phyloP scores from a whole-genome alignment of 2,888 invertebrate genomes.

The Fissipunctia ypsillon region DNA sequence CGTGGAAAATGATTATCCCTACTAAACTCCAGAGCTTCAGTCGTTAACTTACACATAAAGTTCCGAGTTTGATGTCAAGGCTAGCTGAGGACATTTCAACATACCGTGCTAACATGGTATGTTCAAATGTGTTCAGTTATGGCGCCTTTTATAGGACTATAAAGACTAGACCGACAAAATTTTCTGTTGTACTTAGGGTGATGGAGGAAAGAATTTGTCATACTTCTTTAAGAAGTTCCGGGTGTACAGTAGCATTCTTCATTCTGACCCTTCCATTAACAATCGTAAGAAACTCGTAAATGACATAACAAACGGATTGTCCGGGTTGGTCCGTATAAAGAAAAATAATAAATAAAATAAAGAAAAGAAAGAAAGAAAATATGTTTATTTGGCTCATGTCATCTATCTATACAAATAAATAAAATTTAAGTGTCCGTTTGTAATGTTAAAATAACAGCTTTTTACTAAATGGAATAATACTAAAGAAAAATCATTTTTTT shows the following conservation, averaged over 20 bases:
- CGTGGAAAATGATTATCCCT: slow-evolving; percentile 46
- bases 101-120: slow-evolving; percentile 22
- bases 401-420: no score
- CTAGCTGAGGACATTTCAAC: no score
- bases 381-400: neutral
- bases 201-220: neutral
- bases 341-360: no score
- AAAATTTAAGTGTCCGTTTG: no score
- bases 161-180: slow-evolving; percentile 19
- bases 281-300: neutral
- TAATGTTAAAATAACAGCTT: no score
- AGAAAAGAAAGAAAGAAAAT: neutral
- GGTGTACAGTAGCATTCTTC: no score
- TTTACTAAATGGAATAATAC: no score
- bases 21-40: slow-evolving; percentile 20
- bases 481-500: no score
- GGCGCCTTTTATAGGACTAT: slow-evolving; percentile 34
- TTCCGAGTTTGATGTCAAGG: slow-evolving; percentile 53
- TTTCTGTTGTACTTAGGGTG: neutral
- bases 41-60: slow-evolving; percentile 47
- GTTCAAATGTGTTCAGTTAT: slow-evolving; percentile 27
- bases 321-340: no score
- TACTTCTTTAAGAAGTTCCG: neutral
- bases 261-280: neutral
- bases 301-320: neutral